These are phyloP conservation scores for Erinaceus europaeus DNA, from an alignment of 2,113 vertebrate genomes.

Conservation along the genomic window DNA sequence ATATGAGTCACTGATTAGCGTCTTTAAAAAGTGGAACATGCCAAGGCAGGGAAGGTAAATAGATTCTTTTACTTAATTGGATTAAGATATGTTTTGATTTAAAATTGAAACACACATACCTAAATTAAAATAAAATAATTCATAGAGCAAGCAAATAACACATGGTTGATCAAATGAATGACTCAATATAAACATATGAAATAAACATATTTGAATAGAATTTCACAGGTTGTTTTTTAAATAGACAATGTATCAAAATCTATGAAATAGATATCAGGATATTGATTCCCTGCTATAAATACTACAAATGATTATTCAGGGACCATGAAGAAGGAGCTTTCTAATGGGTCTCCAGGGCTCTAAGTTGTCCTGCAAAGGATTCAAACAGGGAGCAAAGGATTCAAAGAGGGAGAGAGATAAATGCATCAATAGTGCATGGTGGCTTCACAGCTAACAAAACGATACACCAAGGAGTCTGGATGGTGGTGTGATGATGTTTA, in stretches of 20 bases:
- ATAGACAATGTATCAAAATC: neutral
- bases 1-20: slow-evolving; percentile 55
- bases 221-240: slow-evolving; percentile 18
- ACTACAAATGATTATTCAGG: neutral
- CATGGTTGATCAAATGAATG: slow-evolving; percentile 13
- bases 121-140: slow-evolving; percentile 32
- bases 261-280: slow-evolving; percentile 33
- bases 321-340: neutral
- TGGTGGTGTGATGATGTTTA: neutral
- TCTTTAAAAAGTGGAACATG: slow-evolving; percentile 39
- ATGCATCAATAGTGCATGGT: neutral
- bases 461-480: neutral
- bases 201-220: slow-evolving; percentile 36
- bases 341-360: neutral
- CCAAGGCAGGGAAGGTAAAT: slow-evolving; percentile 39
- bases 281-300: slow-evolving; percentile 14
- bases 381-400: no score
- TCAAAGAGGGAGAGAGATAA: neutral
- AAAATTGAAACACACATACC: slow-evolving; percentile 20
- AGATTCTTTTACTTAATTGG: slow-evolving; percentile 37
- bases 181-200: slow-evolving; percentile 5
- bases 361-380: neutral
- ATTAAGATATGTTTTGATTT: slow-evolving; percentile 57
- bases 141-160: slow-evolving; percentile 1
- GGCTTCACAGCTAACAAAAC: neutral